Evolutionary conservation across 2,888 invertebrate genomes (phyloP).

Genomic region (Drosophila putrida): DNA sequence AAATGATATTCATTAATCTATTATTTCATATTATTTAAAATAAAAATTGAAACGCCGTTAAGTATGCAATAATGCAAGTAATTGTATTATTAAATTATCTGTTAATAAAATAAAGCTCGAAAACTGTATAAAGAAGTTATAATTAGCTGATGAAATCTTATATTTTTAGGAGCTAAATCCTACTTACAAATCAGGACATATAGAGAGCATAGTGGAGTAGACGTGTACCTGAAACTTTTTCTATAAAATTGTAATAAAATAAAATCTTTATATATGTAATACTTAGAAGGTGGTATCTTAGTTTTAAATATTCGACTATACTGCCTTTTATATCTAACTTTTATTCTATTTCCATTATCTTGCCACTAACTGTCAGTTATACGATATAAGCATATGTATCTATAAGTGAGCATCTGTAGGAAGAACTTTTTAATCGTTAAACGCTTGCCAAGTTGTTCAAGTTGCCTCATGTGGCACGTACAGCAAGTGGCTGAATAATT

Average conservation of each 20-base stretch:
- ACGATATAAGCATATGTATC: too few species aligned
- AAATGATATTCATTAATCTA: neutral
- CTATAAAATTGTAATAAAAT: neutral
- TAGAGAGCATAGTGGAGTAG: too few species aligned
- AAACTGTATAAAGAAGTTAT: neutral
- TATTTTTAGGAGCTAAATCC: neutral
- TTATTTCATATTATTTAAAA: neutral
- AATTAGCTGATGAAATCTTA: neutral
- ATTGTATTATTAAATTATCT: neutral
- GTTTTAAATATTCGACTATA: too few species aligned
- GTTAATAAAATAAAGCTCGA: neutral
- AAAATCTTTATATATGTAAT: too few species aligned
- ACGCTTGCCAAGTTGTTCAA: slow-evolving; percentile 21
- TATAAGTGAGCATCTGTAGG: neutral
- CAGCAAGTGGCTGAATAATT: slow-evolving; percentile 49
- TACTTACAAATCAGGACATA: too few species aligned
- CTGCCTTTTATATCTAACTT: neutral
- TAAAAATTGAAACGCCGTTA: slow-evolving; percentile 1
- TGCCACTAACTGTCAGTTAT: too few species aligned
- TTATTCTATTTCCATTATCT: neutral
- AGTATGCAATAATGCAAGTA: slow-evolving; percentile 6
- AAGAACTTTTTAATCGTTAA: slow-evolving; percentile 45
- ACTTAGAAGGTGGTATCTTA: too few species aligned
- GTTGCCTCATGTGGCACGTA: slow-evolving; percentile 31
- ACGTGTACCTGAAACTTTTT: too few species aligned